Evolutionary conservation across 2,888 invertebrate species (phyloP).

Genomic region (Spodoptera picta): DNA sequence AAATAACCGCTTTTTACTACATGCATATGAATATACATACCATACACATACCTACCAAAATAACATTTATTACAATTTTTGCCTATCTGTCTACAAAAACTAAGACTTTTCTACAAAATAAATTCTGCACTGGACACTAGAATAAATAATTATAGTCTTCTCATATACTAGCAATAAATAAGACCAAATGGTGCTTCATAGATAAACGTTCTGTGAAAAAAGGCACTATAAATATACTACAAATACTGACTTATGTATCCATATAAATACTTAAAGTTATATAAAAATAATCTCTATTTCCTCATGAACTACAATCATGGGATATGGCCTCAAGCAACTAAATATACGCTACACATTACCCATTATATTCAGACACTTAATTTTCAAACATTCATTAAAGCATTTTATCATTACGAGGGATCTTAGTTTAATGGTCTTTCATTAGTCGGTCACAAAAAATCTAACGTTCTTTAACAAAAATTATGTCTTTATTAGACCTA

Average conservation of each 20-base stretch:
- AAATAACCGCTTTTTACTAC: too few relatives aligned
- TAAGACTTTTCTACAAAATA: too few relatives aligned
- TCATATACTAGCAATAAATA: too few relatives aligned
- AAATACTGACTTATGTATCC: slow-evolving; percentile 28
- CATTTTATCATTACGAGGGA: slow-evolving; percentile 33
- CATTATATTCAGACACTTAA: slow-evolving; percentile 61
- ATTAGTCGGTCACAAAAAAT: slow-evolving; percentile 65
- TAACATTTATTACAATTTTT: too few relatives aligned
- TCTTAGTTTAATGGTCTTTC: slow-evolving; percentile 61
- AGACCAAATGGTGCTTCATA: too few relatives aligned
- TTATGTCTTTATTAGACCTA: slow-evolving; percentile 80
- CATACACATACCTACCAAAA: too few relatives aligned
- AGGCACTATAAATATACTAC: slow-evolving; percentile 25
- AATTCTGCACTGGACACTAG: too few relatives aligned
- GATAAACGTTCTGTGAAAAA: slow-evolving; percentile 9
- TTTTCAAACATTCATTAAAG: slow-evolving; percentile 14
- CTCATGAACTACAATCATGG: slow-evolving; percentile 73
- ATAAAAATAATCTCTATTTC: slow-evolving; percentile 63
- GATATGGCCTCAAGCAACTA: slow-evolving; percentile 74
- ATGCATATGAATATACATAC: too few relatives aligned
- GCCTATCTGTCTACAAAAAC: too few relatives aligned
- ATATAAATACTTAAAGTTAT: slow-evolving; percentile 39
- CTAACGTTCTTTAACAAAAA: slow-evolving; percentile 68
- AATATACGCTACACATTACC: slow-evolving; percentile 63
- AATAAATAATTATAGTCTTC: too few relatives aligned